Evolutionary conservation across 2,113 vertebrate species (phyloP).

Genomic region (Tenebrosternarchus preto): DNA sequence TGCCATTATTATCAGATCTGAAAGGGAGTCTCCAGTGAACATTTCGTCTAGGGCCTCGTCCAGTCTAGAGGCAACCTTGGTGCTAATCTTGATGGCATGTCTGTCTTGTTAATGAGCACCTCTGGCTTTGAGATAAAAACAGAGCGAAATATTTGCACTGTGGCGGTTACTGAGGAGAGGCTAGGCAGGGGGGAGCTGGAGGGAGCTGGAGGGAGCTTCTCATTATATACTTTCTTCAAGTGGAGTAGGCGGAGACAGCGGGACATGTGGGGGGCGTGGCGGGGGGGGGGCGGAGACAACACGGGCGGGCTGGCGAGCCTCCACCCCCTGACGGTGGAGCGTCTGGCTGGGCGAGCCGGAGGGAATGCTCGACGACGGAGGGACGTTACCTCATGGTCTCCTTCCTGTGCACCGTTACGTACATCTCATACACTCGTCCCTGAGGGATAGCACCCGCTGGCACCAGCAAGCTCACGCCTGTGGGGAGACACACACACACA

Average conservation of each 20-base stretch:
- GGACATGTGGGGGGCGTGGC: conserved; percentile 14
- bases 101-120: not conserved
- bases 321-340: not conserved
- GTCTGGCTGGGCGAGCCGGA: not conserved
- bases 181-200: conserved; percentile 2
- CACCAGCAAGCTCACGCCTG: conserved; percentile 95
- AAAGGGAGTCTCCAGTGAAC: no score
- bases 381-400: conserved; percentile 90
- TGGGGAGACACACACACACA: conserved; percentile 50
- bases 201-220: conserved; percentile 22
- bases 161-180: conserved; percentile 10
- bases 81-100: not conserved
- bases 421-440: conserved; percentile 97
- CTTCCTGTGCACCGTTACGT: conserved; percentile 96
- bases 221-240: conserved; percentile 23
- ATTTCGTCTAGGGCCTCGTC: no score
- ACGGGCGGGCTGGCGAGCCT: not conserved
- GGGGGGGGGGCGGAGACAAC: not conserved
- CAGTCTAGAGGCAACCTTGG: no score
- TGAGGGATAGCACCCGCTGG: conserved; percentile 94
- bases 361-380: conserved; percentile 15
- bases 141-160: not conserved
- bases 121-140: not conserved
- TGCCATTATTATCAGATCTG: no score
- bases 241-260: conserved; percentile 27